These are phyloP conservation scores for Micropoecilia bifurca DNA, from an alignment of 2,797 vertebrate genomes.

Conservation along the genomic window DNA sequence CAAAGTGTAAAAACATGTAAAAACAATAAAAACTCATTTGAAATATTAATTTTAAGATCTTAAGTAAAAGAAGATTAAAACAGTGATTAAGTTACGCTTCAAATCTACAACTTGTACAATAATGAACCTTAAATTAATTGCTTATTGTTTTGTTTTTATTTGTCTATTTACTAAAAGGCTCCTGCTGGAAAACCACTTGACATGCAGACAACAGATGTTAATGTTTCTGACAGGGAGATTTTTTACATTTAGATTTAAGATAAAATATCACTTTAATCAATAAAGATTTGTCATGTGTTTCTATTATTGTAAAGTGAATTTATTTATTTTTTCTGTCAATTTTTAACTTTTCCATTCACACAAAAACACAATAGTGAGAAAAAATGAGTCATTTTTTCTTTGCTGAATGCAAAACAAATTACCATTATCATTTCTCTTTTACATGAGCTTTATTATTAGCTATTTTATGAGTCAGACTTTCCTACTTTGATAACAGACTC, in stretches of 20 bases:
- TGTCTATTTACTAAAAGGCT: background rate
- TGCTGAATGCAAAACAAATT: background rate
- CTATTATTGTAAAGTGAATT: background rate
- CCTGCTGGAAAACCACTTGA: background rate
- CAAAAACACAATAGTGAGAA: too few species aligned
- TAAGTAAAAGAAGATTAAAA: too few species aligned
- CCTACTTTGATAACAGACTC: background rate
- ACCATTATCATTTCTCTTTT: background rate
- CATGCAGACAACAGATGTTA: background rate
- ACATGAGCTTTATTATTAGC: background rate
- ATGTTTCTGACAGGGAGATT: background rate
- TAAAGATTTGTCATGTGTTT: background rate
- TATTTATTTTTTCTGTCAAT: too few species aligned
- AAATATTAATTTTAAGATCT: too few species aligned
- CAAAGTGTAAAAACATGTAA: too few species aligned
- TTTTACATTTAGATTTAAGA: background rate
- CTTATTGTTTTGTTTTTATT: background rate
- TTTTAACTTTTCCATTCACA: too few species aligned
- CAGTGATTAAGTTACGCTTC: background rate
- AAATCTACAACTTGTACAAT: background rate
- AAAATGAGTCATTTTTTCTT: background rate
- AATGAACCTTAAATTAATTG: background rate
- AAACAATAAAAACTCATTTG: too few species aligned
- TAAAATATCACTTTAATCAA: background rate
- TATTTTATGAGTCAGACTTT: too few species aligned